A percentile compares a stretch with the other conserved stretches of the same genome.
These are phyloP conservation scores for Celastrina argiolus DNA, from an alignment of 2,888 invertebrate genomes.

Conservation along the genomic window DNA sequence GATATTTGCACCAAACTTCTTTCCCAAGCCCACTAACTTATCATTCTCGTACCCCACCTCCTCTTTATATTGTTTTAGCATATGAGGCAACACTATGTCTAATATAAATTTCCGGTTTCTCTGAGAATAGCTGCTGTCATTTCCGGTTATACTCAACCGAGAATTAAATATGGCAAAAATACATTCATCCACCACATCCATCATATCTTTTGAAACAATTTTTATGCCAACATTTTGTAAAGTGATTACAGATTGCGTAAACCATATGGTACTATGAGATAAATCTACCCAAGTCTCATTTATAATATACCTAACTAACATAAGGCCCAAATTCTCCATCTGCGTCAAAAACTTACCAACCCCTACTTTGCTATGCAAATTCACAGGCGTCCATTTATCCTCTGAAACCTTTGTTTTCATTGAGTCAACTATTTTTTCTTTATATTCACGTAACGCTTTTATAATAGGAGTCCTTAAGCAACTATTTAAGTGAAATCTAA, in stretches of 20 bases:
- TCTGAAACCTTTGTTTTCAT: conserved; percentile 86
- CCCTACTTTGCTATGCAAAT: conserved; percentile 85
- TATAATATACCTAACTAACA: conserved; percentile 81
- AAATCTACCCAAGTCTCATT: conserved; percentile 83
- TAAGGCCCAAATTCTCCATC: conserved; percentile 83
- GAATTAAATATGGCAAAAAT: conserved; percentile 85
- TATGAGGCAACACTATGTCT: conserved; percentile 80
- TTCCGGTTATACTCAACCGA: conserved; percentile 79
- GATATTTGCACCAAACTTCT: conserved; percentile 74
- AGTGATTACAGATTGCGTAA: conserved; percentile 85
- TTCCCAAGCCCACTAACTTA: conserved; percentile 68
- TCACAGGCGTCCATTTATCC: conserved; percentile 91
- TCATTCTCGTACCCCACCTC: conserved; percentile 79
- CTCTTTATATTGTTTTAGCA: conserved; percentile 80
- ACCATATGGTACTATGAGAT: conserved; percentile 88
- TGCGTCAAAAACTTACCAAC: conserved; percentile 83
- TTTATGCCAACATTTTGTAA: conserved; percentile 87
- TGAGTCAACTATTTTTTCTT: conserved; percentile 89
- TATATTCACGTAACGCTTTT: conserved; percentile 85
- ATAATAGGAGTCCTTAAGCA: conserved; percentile 87
- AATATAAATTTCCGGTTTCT: conserved; percentile 85
- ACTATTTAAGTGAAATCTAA: conserved; percentile 94
- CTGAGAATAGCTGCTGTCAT: conserved; percentile 67
- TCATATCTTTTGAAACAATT: conserved; percentile 85
- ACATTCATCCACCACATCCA: conserved; percentile 84